Evolutionary conservation across 2,888 invertebrate genomes (phyloP).

Genomic region (Therioaphis trifolii): DNA sequence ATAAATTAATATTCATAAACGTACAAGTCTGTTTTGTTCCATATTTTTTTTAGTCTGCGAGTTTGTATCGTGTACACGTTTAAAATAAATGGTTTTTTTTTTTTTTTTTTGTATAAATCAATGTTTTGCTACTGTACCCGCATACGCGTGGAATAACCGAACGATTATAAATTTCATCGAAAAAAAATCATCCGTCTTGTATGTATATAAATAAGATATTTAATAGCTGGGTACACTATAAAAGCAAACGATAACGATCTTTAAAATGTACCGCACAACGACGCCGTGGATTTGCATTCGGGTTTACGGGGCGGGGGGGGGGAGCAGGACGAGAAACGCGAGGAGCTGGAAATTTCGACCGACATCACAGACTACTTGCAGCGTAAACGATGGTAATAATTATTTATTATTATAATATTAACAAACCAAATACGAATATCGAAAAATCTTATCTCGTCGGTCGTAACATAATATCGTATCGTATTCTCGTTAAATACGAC

Average conservation of each 20-base stretch:
- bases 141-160: conserved; percentile 34
- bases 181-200: conserved; percentile 5
- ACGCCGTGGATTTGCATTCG: background rate
- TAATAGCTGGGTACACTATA: conserved; percentile 28
- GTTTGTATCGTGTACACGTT: background rate
- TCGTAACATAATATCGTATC: background rate
- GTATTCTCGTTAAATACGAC: background rate
- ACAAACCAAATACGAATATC: background rate
- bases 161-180: conserved; percentile 21
- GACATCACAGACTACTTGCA: background rate
- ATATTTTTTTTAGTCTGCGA: background rate
- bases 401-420: background rate
- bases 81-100: background rate
- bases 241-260: conserved; percentile 42
- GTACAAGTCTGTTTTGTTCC: conserved; percentile 18
- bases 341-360: background rate
- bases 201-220: conserved; percentile 17
- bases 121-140: conserved; percentile 52
- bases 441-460: background rate
- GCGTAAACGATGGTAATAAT: no score
- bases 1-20: conserved; percentile 23
- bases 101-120: conserved; percentile 1
- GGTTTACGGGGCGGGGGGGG: background rate
- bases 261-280: background rate
- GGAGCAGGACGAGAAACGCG: background rate